Evolutionary conservation across 2,113 vertebrate genomes (phyloP), one percentile per base, ranked within the genome.

Genomic region (Ginglymostoma cirratum): DNA sequence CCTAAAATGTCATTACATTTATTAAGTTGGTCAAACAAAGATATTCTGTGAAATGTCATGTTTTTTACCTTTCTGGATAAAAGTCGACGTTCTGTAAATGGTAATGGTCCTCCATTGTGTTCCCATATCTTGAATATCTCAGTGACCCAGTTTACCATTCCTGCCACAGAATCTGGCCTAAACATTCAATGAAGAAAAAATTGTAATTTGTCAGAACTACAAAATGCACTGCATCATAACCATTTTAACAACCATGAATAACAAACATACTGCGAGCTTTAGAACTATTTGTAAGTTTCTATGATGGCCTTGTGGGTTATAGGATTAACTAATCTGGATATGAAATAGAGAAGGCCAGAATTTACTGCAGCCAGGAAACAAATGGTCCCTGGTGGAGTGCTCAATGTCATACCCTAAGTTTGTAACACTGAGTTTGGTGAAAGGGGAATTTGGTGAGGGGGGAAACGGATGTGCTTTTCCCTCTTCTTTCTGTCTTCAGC

Each of bases 41-140:
- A 1, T 66, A 38, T 30, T 23, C 14, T 45, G 38, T n/a, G 30
- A 89, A 30, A 55, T 89, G 55, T 30, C 78, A 83, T 83, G 4
- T 17, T 42, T 27, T 38, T 61, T 96, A 96, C 96, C 96, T 96
- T 96, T 87, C 76, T 96, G 27, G 94, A 30, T 96, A 96, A 96
- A 23, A 96, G 95, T 87, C 96, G 48, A 12, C 55, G 45, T 80
- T 96, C 72, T 21, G 78, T 96, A 69, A 96, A 96, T 34, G 96
- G 95, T 8, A 95, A 89, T 7, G 93, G 95, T 96, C 96, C 96
- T 96, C 96, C 96, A 95, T 19, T 96, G 92, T 96, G 96, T 76
- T 96, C 96, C 69, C 95, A 87, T 6, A 96, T 95, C 55, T 95
- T 95, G 94, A 92, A 85, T 76, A 94, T 83, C 85, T 96, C 96